Evolutionary conservation across 2,797 vertebrate species (phyloP).

Genomic region (Agapornis canus): DNA sequence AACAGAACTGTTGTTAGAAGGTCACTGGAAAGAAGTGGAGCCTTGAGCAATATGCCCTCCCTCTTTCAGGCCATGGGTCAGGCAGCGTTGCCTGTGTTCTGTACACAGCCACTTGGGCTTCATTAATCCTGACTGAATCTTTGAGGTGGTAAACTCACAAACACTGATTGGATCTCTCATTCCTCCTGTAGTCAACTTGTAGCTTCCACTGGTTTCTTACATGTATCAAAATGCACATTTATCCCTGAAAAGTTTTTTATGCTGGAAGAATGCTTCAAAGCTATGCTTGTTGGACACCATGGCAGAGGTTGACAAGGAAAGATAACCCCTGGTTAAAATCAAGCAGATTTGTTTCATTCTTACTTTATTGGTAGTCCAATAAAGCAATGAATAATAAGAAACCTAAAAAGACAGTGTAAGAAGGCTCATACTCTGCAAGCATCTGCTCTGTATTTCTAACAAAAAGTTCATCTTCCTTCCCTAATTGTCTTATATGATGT

Average conservation of each 20-base stretch:
- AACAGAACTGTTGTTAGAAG: conserved; percentile 1
- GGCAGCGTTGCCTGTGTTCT: not conserved
- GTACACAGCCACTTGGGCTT: not conserved
- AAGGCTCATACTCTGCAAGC: not conserved
- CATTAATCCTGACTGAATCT: not conserved
- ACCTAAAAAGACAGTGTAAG: not conserved
- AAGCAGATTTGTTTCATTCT: not conserved
- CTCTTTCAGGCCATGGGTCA: not conserved
- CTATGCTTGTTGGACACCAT: not conserved
- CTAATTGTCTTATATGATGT: not conserved
- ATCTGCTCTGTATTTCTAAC: not conserved
- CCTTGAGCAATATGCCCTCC: not conserved
- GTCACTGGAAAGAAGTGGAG: conserved; percentile 19
- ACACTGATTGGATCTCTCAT: not conserved
- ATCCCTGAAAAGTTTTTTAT: not conserved
- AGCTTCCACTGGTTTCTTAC: not conserved
- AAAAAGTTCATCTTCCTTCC: not conserved
- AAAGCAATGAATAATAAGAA: not conserved
- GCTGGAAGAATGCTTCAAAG: not conserved
- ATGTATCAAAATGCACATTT: not conserved
- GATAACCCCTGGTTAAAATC: not conserved
- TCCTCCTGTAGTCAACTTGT: not conserved
- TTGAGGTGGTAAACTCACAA: not conserved
- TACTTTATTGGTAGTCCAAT: not conserved
- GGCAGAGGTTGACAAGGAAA: not conserved